These are phyloP conservation scores for Cantharis lateralis DNA, from an alignment of 2,888 invertebrate genomes.

Conservation along the genomic window DNA sequence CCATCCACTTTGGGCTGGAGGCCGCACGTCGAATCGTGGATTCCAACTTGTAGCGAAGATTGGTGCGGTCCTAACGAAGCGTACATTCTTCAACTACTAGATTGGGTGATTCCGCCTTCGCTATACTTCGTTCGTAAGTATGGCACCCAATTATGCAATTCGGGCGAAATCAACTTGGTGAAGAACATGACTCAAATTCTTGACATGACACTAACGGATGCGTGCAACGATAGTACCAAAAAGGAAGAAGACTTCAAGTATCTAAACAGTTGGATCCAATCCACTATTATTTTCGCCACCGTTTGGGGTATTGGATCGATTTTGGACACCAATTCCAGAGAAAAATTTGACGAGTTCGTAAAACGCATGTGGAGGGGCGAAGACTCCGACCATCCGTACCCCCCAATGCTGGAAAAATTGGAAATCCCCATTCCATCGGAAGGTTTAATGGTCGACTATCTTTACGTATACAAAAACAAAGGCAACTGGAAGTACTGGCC, in stretches of 20 bases:
- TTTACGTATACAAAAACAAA: conserved; percentile 75
- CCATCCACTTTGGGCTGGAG: conserved; percentile 81
- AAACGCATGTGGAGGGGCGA: conserved; percentile 60
- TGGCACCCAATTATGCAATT: conserved; percentile 68
- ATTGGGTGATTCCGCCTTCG: conserved; percentile 81
- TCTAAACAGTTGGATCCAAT: conserved; percentile 74
- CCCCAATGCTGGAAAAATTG: conserved; percentile 66
- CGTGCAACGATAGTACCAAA: conserved; percentile 61
- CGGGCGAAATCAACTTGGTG: conserved; percentile 74
- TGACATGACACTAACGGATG: conserved; percentile 78
- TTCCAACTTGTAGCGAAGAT: conserved; percentile 65
- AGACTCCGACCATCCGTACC: conserved; percentile 59
- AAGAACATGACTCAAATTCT: conserved; percentile 74
- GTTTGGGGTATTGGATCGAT: conserved; percentile 88
- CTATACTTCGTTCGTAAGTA: conserved; percentile 73
- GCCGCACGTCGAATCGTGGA: conserved; percentile 82
- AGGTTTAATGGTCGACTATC: conserved; percentile 79
- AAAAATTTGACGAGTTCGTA: conserved; percentile 67
- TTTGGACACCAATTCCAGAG: conserved; percentile 73
- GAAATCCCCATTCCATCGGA: conserved; percentile 79
- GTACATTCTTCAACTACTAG: conserved; percentile 65
- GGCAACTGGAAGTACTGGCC: conserved; percentile 89
- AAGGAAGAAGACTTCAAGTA: conserved; percentile 70
- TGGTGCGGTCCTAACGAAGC: conserved; percentile 68
- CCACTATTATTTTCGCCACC: conserved; percentile 73